Evolutionary conservation across 2,113 vertebrate species (phyloP).

Genomic region (Probosciger aterrimus): DNA sequence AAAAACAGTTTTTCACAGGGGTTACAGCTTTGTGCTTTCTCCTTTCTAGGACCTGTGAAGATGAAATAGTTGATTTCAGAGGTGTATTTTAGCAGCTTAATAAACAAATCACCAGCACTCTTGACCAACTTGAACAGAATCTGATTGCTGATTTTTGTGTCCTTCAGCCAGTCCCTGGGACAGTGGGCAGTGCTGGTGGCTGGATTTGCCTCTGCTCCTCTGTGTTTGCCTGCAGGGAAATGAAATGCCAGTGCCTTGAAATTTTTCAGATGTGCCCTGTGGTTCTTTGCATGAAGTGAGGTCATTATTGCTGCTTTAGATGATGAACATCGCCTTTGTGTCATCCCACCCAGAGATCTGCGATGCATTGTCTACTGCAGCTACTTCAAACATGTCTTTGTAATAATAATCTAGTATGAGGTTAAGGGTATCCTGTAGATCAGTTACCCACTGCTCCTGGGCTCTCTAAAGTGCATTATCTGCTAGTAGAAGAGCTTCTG

Average conservation of each 20-base stretch:
- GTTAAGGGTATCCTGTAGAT: neutral
- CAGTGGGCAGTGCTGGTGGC: accelerated
- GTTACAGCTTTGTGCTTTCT: neutral
- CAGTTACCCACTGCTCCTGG: neutral
- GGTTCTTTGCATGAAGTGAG: neutral
- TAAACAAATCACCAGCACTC: neutral
- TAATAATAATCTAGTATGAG: neutral
- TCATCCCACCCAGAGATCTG: neutral
- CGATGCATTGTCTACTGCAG: neutral
- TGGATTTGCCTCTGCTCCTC: neutral
- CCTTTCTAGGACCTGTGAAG: neutral
- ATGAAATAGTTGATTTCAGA: neutral
- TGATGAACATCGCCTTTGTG: neutral
- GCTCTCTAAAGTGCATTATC: neutral
- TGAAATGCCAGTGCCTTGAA: neutral
- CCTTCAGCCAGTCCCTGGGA: neutral
- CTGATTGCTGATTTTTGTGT: neutral
- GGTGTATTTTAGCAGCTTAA: neutral
- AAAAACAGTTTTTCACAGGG: neutral
- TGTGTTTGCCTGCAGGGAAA: accelerated
- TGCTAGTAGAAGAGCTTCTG: neutral
- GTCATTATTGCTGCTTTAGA: neutral
- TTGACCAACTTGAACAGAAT: neutral
- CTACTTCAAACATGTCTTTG: neutral
- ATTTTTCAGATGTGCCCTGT: neutral